Evolutionary conservation across 2,113 vertebrate species (phyloP).

Genomic region (Microcebus tavaratra): DNA sequence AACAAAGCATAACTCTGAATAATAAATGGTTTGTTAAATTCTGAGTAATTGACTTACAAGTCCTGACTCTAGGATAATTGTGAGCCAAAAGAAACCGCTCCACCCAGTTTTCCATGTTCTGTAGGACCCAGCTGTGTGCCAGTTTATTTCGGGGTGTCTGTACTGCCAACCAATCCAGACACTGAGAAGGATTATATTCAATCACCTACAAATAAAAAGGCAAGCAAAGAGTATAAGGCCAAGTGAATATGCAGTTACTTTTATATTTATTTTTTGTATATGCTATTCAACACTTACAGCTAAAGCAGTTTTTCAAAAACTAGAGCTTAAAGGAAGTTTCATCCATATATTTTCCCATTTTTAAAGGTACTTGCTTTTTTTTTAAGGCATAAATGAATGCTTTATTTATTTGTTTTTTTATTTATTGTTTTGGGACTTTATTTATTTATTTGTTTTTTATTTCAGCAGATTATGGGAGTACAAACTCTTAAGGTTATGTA

Average conservation of each 20-base stretch:
- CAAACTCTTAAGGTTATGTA: too few species aligned
- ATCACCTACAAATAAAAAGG: constrained; percentile 89
- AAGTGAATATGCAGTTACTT: constrained; percentile 30
- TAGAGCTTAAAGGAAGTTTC: background rate
- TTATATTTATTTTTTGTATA: constrained; percentile 39
- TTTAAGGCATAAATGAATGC: too few species aligned
- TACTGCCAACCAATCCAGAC: constrained; percentile 98
- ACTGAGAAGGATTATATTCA: constrained; percentile 99
- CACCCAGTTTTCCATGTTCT: constrained; percentile 99
- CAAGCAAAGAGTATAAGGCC: background rate
- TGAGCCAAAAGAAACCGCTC: constrained; percentile 98
- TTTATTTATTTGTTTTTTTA: too few species aligned
- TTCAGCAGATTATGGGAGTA: too few species aligned
- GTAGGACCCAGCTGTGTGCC: constrained; percentile 99
- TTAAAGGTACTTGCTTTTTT: too few species aligned
- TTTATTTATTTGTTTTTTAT: too few species aligned
- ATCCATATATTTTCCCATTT: background rate
- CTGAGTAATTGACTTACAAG: constrained; percentile 89
- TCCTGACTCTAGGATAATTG: constrained; percentile 98
- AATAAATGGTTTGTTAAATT: constrained; percentile 70
- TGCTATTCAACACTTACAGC: background rate
- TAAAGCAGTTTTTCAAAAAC: constrained; percentile 3
- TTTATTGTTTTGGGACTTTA: too few species aligned
- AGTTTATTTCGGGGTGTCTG: constrained; percentile 98
- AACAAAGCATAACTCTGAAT: constrained; percentile 31